Evolutionary conservation across 2,797 vertebrate genomes (phyloP).

Genomic region (Danionella dracula): DNA sequence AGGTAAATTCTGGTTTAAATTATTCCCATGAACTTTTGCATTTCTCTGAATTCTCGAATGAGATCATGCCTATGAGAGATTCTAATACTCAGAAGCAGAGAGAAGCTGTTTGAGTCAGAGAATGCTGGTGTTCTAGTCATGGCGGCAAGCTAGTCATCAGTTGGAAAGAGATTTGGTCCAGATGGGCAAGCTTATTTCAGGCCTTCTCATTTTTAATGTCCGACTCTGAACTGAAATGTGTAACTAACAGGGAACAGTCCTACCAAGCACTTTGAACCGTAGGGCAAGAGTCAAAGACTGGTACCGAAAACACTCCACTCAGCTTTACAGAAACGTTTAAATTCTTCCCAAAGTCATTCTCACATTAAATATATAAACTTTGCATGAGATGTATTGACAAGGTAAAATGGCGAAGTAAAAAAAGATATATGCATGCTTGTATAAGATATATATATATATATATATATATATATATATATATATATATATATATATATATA

Average conservation of each 20-base stretch:
- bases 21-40: no score
- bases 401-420: neutral
- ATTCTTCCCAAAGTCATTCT: neutral
- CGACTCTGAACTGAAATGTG: conserved; percentile 60
- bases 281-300: conserved; percentile 3
- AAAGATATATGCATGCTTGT: neutral
- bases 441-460: no score
- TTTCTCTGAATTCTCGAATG: neutral
- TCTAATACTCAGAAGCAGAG: neutral
- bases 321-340: neutral
- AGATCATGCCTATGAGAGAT: neutral
- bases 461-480: no score
- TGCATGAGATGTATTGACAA: neutral
- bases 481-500: no score
- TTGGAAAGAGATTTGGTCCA: conserved; percentile 51
- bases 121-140: conserved; percentile 40
- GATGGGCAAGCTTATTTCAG: conserved; percentile 58
- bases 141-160: conserved; percentile 57
- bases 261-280: conserved; percentile 48
- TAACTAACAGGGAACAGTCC: conserved; percentile 59
- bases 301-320: neutral
- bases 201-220: conserved; percentile 57
- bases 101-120: conserved; percentile 50
- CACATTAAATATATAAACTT: neutral
- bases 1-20: no score